These are phyloP conservation scores for Oreortyx pictus DNA, from an alignment of 2,797 vertebrate species.

Conservation along the genomic window DNA sequence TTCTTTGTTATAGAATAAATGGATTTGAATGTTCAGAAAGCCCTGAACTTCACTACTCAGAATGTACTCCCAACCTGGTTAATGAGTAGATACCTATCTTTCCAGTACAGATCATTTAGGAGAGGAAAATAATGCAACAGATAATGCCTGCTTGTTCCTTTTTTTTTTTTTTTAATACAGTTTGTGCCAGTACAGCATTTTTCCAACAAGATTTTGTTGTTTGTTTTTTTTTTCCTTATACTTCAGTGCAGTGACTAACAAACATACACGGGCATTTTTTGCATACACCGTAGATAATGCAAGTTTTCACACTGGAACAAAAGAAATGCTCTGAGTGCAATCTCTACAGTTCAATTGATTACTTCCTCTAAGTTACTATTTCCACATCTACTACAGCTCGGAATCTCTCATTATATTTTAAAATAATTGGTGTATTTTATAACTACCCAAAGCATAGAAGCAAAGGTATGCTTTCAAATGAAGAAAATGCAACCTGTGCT, in stretches of 20 bases:
- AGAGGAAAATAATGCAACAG: background rate
- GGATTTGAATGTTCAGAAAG: background rate
- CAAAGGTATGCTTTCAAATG: background rate
- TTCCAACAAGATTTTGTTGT: background rate
- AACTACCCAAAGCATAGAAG: background rate
- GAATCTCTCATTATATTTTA: background rate
- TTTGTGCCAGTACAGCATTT: background rate
- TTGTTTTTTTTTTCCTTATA: background rate
- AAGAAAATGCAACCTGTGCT: slow-evolving; percentile 18
- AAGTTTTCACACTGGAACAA: background rate
- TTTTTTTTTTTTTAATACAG: background rate
- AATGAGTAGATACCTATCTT: background rate
- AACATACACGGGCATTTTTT: background rate
- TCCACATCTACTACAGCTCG: background rate
- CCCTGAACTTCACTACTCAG: background rate
- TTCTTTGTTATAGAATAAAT: background rate
- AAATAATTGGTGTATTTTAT: background rate
- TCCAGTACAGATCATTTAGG: background rate
- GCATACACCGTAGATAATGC: background rate
- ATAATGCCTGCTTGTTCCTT: background rate
- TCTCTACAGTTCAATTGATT: background rate
- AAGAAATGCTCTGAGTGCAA: background rate
- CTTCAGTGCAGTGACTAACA: background rate
- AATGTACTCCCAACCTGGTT: background rate
- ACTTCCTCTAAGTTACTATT: background rate